Conservation (phyloP, 2,888 invertebrate species). For the Galeopsomyia nigrocyanea region DNA sequence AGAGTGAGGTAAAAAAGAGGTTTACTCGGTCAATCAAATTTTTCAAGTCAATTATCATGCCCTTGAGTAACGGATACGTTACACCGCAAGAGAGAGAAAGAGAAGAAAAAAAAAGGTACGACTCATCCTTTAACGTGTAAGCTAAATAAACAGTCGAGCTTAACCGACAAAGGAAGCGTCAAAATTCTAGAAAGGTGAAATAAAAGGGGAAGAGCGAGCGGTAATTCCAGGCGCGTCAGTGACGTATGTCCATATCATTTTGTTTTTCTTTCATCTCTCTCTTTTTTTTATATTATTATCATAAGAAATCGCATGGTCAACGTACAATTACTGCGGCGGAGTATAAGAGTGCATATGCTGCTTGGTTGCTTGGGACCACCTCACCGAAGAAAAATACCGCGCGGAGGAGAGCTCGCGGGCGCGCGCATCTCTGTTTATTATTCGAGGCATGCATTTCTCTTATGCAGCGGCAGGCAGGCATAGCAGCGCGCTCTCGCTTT, state of each 20-base stretch:
- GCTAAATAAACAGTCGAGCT: no score
- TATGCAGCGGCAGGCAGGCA: no score
- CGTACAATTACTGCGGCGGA: conserved; percentile 17
- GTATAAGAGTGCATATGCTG: no score
- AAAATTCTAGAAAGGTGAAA: conserved; percentile 1
- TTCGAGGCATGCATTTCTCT: conserved; percentile 40
- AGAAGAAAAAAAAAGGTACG: no score
- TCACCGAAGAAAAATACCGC: neutral
- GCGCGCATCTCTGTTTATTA: conserved; percentile 32
- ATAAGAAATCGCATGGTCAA: conserved; percentile 38
- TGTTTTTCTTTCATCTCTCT: neutral
- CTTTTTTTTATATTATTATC: conserved; percentile 22
- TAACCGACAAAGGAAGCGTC: no score
- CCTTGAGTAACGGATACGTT: no score
- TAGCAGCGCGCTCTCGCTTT: conserved; percentile 47
- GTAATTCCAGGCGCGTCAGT: conserved; percentile 22
- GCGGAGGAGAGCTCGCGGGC: neutral
- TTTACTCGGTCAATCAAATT: no score
- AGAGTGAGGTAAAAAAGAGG: no score
- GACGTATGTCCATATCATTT: neutral
- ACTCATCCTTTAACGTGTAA: no score
- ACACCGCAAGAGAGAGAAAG: no score
- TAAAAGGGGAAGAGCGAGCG: neutral
- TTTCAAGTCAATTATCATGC: no score
- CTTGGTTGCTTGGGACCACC: neutral